Evolutionary conservation across 2,113 vertebrate genomes (phyloP), one percentile per base, ranked within the genome.

Genomic region (Centropus bengalensis): DNA sequence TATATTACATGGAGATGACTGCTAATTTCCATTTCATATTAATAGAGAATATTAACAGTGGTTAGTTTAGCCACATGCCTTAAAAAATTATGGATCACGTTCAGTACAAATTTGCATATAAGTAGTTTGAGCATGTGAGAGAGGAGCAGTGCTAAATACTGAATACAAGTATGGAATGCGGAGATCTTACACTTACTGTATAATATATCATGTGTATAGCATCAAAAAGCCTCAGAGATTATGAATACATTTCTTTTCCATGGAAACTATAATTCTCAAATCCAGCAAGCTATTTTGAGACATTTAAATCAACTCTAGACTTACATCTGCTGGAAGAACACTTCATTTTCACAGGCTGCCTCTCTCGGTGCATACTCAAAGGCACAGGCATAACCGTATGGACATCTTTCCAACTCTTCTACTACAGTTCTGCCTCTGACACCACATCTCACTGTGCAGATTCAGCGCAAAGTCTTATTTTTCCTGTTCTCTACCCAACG

Each of bases 211-310:
- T 6, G 49, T 64, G 88, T 38, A 90, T 20, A 91, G 94, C 95
- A 95, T 96, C 86, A 95, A 92, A 96, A 95, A 96, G 69, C 96
- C 96, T 94, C 66, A 44, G 90, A 96, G 95, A 96, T 94, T 88
- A 93, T 20, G 80, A 92, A 94, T 78, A 86, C 88, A 80, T 74
- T 94, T 83, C 79, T 95, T 96, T 96, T 95, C 96, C 93, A 97
- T 96, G 95, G 95, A 93, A 96, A 94, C 94, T 93, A 88, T 93
- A 96, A 73, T 77, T 96, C 90, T 93, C 82, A 81, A 95, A 95
- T 96, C 93, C 93, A 93, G 68, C 54, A 60, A 68, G 88, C 91
- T 96, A 91, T 96, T 96, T 93, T 92, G 92, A 95, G 93, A 66
- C 33, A 96, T 96, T 84, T 47, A 94, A 93, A 89, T 88, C 88